phyloP scores from a whole-genome alignment of 2,888 invertebrate species.

The Caenorhabditis sulstoni region DNA sequence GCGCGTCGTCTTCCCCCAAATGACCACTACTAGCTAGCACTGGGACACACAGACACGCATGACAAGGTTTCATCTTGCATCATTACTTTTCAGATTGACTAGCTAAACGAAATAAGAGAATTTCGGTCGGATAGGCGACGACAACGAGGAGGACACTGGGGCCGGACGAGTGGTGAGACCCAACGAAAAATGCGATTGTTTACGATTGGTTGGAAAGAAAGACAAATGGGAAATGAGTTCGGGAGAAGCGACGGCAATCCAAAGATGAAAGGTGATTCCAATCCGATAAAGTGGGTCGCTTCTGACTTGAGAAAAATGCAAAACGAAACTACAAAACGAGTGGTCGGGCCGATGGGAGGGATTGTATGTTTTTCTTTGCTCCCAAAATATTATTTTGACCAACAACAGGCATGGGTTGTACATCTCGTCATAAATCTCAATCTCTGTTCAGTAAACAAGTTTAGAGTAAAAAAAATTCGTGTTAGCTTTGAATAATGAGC shows the following conservation, averaged over 20 bases:
- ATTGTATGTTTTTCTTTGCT: conserved; percentile 8
- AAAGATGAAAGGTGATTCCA: conserved; percentile 29
- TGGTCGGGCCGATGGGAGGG: neutral
- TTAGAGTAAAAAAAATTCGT: conserved; percentile 24
- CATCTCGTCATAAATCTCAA: conserved; percentile 19
- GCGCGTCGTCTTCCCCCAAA: conserved; percentile 42
- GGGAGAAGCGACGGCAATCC: conserved; percentile 9
- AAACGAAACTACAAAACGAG: conserved; percentile 3
- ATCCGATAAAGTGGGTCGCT: conserved; percentile 7
- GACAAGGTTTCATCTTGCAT: conserved; percentile 60
- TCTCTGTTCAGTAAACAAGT: conserved; percentile 38
- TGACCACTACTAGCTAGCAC: conserved; percentile 34
- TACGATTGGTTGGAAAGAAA: conserved; percentile 45
- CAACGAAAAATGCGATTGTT: conserved; percentile 50
- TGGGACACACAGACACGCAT: conserved; percentile 43
- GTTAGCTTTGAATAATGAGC: conserved; percentile 1
- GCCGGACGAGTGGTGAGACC: conserved; percentile 1
- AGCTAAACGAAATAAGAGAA: conserved; percentile 59
- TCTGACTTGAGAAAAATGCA: conserved; percentile 5
- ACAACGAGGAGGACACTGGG: neutral
- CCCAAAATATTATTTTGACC: conserved; percentile 39
- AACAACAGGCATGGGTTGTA: conserved; percentile 19
- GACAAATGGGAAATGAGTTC: conserved; percentile 54
- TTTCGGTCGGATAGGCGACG: conserved; percentile 23
- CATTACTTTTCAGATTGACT: conserved; percentile 59